phyloP scores from a whole-genome alignment of 1,140 invertebrate species.

The Globodera rostochiensis region DNA sequence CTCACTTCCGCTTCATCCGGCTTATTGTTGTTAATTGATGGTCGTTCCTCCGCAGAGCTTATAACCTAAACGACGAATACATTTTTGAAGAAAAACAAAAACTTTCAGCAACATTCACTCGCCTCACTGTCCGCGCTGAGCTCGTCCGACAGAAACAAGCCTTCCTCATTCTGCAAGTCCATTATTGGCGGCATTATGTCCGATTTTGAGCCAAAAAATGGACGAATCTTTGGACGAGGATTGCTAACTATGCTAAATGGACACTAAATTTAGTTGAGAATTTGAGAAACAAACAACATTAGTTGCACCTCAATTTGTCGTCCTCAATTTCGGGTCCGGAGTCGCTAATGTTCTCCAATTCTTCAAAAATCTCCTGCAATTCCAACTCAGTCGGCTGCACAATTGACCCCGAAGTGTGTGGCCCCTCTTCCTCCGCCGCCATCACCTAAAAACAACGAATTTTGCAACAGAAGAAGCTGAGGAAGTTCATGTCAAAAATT shows the following conservation, averaged over 20 bases:
- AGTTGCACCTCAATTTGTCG: constrained; percentile 40
- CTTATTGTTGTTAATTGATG: constrained; percentile 10
- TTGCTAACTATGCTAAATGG: constrained; percentile 54
- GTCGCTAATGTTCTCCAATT: constrained; percentile 56
- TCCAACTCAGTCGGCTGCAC: constrained; percentile 45
- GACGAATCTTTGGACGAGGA: constrained; percentile 53
- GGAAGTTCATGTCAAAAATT: background rate
- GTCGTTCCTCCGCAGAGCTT: constrained; percentile 41
- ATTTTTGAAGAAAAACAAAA: background rate
- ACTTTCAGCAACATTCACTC: background rate
- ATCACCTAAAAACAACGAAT: background rate
- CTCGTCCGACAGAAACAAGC: constrained; percentile 20
- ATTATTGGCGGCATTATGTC: constrained; percentile 50
- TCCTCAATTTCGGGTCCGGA: constrained; percentile 56
- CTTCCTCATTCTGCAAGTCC: constrained; percentile 35
- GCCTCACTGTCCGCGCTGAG: constrained; percentile 28
- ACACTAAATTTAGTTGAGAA: background rate
- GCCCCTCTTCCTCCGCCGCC: constrained; percentile 2
- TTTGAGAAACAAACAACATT: background rate
- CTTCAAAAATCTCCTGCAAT: constrained; percentile 57
- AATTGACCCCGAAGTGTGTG: constrained; percentile 46
- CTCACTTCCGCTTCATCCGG: background rate
- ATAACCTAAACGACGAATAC: constrained; percentile 9
- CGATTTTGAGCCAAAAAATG: constrained; percentile 55
- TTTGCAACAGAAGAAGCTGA: constrained; percentile 13